Base-by-base conservation (phyloP, 2,888 invertebrate species). In the Thecophora atra region DNA sequence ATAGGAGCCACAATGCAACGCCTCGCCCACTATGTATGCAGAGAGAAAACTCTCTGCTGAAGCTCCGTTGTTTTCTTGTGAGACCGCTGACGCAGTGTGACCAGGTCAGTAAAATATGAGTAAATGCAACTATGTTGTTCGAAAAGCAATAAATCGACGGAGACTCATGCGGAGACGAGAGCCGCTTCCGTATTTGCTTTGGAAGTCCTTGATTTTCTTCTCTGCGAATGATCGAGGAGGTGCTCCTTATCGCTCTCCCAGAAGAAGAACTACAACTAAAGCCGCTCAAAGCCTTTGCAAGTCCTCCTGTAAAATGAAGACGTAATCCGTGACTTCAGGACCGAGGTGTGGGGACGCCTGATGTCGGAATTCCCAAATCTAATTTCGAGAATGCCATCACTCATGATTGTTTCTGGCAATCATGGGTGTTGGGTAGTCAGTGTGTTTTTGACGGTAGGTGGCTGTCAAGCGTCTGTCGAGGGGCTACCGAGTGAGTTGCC, bases 371-470 rank as follows among this genome's bases (percentile, higher is more conserved):
- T 44, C 47, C 44, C 17, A 60, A 70, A 70, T 70, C 15, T 70
- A 70, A 70, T 70, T 62, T 70, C 70, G 62, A 62, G 60, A 62
- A 51, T 70, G 51, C 60, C 70, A 70, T 70, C 70, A 70, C 28
- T 70, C 70, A 70, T 62, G 70, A 47, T 37, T 44, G 11, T 62
- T 24, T 17, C 17, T 56, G 30, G 28, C 52, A 30, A 15, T 37
- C 65, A 52, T 51, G 28, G 65, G 52, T 66, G 60, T 21, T 21
- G n/a, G 28, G 26, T 13, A 19, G 24, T 26, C 64, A 21, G 52
- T 37, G 1, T 52, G 63, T 42, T 30, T 30, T 63, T 62, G 62
- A 37, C 56, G 51, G 19, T 67, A n/a, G n/a, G 30, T 13, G 11
- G 17, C 15, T 28, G 37, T n/a, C 17, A 19, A 13, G 26, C 17